These are phyloP conservation scores for Rhizomys pruinosus DNA, from an alignment of 2,113 vertebrate genomes.

Conservation along the genomic window DNA sequence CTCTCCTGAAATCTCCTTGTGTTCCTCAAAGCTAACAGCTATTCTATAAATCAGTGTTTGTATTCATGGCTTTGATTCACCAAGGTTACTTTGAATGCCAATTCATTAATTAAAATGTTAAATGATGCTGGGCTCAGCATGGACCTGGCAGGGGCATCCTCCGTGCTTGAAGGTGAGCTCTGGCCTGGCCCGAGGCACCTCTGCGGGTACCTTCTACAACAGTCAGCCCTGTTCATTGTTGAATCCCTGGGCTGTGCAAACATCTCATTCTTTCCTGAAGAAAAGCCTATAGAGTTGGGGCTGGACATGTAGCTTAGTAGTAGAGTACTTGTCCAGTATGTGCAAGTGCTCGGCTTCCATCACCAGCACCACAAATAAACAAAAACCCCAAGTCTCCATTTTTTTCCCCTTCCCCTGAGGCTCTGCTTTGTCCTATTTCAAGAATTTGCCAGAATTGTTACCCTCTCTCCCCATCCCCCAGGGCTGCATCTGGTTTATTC, in stretches of 20 bases:
- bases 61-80: conserved; percentile 51
- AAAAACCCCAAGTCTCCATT: background rate
- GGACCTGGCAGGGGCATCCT: conserved; percentile 1
- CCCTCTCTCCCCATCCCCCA: background rate
- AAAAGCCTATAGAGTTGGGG: background rate
- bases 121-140: background rate
- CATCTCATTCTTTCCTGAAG: conserved; percentile 25
- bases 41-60: conserved; percentile 35
- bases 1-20: background rate
- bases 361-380: background rate
- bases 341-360: background rate
- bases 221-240: background rate
- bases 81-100: conserved; percentile 67
- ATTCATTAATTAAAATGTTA: conserved; percentile 69
- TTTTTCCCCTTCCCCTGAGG: background rate
- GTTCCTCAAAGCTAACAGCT: background rate
- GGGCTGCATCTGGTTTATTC: background rate
- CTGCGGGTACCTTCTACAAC: background rate
- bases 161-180: background rate
- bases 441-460: background rate
- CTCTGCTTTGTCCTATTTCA: background rate
- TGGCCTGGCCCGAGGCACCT: background rate
- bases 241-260: background rate
- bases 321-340: background rate
- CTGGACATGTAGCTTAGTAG: background rate